A percentile compares a stretch with the other conserved stretches of the same genome.
Evolutionary conservation across 2,797 vertebrate species (phyloP).

Genomic region (Pipistrellus pipistrellus): DNA sequence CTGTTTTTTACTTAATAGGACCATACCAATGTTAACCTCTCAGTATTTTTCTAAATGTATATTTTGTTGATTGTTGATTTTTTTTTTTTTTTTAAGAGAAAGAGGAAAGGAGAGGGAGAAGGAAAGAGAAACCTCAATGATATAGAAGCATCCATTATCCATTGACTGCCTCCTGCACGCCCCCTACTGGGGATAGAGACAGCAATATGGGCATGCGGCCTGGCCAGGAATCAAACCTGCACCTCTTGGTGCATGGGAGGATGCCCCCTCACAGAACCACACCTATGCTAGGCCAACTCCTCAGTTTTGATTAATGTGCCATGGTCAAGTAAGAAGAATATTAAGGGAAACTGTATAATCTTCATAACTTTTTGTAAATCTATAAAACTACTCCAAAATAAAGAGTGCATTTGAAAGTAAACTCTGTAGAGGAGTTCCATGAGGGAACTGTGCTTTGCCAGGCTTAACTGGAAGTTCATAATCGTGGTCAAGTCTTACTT

Average conservation of each 20-base stretch:
- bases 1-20: background rate
- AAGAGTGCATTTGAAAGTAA: background rate
- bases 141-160: background rate
- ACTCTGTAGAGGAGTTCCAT: background rate
- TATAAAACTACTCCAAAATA: background rate
- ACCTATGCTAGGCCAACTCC: background rate
- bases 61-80: background rate
- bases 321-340: background rate
- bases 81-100: background rate
- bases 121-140: background rate
- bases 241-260: background rate
- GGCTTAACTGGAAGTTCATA: background rate
- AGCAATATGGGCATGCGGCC: background rate
- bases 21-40: background rate
- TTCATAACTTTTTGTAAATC: background rate
- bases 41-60: background rate
- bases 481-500: background rate
- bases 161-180: background rate
- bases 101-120: background rate
- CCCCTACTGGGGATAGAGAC: background rate
- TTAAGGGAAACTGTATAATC: background rate
- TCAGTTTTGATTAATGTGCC: background rate
- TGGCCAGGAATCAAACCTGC: background rate
- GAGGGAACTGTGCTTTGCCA: background rate
- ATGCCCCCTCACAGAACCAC: background rate